phyloP scores from a whole-genome alignment of 2,888 invertebrate genomes.

The Acanthacorydalis orientalis region DNA sequence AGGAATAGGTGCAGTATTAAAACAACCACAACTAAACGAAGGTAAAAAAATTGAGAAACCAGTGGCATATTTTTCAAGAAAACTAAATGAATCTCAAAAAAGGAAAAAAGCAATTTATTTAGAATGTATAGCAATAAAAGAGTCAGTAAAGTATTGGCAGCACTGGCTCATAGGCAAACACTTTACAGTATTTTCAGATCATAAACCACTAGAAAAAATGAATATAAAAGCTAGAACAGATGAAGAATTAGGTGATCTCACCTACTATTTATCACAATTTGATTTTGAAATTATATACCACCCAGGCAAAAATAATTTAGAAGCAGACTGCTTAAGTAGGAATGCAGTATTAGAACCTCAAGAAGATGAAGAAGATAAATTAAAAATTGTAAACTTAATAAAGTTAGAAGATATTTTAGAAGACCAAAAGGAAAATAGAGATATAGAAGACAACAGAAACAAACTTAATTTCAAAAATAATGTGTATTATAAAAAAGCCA shows the following conservation, averaged over 20 bases:
- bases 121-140: constrained; percentile 10
- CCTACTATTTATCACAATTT: constrained; percentile 11
- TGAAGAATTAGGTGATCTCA: constrained; percentile 11
- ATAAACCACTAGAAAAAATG: constrained; percentile 10
- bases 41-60: constrained; percentile 7
- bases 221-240: constrained; percentile 11
- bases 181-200: constrained; percentile 8
- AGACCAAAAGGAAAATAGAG: constrained; percentile 6
- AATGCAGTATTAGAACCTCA: constrained; percentile 8
- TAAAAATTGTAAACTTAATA: constrained; percentile 7
- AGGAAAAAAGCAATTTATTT: constrained; percentile 10
- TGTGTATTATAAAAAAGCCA: constrained; percentile 2
- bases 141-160: constrained; percentile 10
- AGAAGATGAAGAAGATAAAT: constrained; percentile 7
- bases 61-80: constrained; percentile 9
- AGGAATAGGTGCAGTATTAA: constrained; percentile 13
- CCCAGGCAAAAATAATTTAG: constrained; percentile 10
- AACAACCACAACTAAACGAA: constrained; percentile 9
- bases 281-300: constrained; percentile 11
- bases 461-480: constrained; percentile 1
- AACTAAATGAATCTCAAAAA: constrained; percentile 10
- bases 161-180: constrained; percentile 8
- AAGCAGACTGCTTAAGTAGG: constrained; percentile 11
- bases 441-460: constrained; percentile 3
- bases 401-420: constrained; percentile 5